Evolutionary conservation across 1,140 invertebrate genomes (phyloP).

Genomic region (Polypedilum vanderplanki): DNA sequence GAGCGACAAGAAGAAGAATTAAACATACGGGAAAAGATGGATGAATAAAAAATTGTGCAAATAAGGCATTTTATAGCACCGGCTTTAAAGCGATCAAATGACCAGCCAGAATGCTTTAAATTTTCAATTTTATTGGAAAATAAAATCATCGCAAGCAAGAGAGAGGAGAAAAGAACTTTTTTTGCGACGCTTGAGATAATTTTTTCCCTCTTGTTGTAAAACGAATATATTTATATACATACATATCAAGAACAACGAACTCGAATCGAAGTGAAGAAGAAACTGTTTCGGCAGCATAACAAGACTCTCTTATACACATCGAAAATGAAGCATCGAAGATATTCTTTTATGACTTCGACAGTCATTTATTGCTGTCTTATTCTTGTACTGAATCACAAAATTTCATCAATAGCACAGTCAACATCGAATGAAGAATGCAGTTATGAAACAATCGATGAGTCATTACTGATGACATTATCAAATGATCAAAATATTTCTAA

Average conservation of each 20-base stretch:
- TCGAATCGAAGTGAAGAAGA: background rate
- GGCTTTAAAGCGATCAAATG: constrained; percentile 22
- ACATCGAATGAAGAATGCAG: background rate
- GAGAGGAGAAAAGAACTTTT: background rate
- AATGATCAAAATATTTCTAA: constrained; percentile 17
- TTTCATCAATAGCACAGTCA: background rate
- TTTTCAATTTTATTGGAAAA: constrained; percentile 27
- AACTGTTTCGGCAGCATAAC: constrained; percentile 10
- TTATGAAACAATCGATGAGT: background rate
- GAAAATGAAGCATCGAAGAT: constrained; percentile 4
- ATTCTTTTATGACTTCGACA: background rate
- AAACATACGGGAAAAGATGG: constrained; percentile 24
- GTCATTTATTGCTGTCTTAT: constrained; percentile 16
- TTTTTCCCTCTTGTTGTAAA: constrained; percentile 1
- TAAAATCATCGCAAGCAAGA: constrained; percentile 12
- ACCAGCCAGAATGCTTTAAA: constrained; percentile 26
- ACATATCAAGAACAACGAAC: constrained; percentile 4
- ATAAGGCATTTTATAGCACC: constrained; percentile 25
- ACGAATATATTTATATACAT: background rate
- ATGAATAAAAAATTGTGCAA: constrained; percentile 28
- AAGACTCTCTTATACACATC: background rate
- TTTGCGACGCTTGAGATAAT: constrained; percentile 11
- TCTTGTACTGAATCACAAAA: background rate
- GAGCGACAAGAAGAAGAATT: background rate
- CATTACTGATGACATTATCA: background rate